Percentiles rank a stretch among this genome's conserved stretches.
phyloP scores from a whole-genome alignment of 2,113 vertebrate genomes.

The Phrynocephalus versicolor region DNA sequence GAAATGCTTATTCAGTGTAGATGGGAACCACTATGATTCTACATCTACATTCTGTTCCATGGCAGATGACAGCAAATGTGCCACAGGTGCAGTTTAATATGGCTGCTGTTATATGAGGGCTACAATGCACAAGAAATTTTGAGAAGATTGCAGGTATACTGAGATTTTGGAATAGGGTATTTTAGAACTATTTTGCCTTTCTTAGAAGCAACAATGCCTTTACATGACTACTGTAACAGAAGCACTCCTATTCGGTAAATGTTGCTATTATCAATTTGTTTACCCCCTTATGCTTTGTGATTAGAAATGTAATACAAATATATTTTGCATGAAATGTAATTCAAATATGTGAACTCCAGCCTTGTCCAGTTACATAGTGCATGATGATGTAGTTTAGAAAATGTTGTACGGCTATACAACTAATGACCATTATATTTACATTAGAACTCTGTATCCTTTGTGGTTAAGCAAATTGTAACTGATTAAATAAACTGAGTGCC shows the following conservation, averaged over 20 bases:
- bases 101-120: neutral
- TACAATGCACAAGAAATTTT: neutral
- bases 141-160: neutral
- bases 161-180: neutral
- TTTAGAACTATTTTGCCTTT: neutral
- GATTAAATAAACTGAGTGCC: neutral
- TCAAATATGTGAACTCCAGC: neutral
- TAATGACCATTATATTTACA: neutral
- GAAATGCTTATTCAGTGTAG: neutral
- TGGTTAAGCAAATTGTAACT: conserved; percentile 1
- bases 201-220: neutral
- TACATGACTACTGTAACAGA: neutral
- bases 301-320: neutral
- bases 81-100: neutral
- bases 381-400: neutral
- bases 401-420: neutral
- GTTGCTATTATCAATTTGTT: neutral
- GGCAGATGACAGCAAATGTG: neutral
- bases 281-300: neutral
- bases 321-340: neutral
- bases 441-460: conserved; percentile 2
- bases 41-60: neutral
- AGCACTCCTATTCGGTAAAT: neutral
- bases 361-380: neutral
- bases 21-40: too few species aligned